Evolutionary conservation across 53 echinoderm and acorn worm species (phyloP), one percentile per base, ranked within the genome.

Genomic region (Zoroaster sp.): DNA sequence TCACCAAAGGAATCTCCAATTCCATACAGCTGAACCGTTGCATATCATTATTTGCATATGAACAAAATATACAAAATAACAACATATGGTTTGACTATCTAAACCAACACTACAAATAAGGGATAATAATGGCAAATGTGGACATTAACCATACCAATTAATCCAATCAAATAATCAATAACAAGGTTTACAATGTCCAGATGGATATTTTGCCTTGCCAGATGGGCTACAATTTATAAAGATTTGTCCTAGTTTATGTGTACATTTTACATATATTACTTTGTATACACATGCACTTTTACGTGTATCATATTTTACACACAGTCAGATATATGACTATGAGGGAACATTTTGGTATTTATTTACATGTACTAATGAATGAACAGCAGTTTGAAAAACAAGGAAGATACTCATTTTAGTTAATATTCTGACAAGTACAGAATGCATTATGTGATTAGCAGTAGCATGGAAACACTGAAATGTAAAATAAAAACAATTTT

Each of bases 121-220:
- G 70, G 17, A 69, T 42, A 74, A 41, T 74, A 46, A 49, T 35
- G 25, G 55, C 21, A 53, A 78, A 78, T 78, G 34, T 34, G 54
- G 78, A 53, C 37, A 59, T 78, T 78, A n/a, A n/a, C n/a, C n/a
- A n/a, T n/a, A n/a, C n/a, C n/a, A n/a, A n/a, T n/a, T n/a, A n/a
- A n/a, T n/a, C 53, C 37, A 59, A 40, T 12, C 37, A 33, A 78
- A 7, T 12, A 78, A 78, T 78, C 78, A 78, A 78, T 37, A 78
- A 36, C 17, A 18, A 0, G 13, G 37, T 55, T 59, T 78, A 18
- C 35, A 15, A 25, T n/a, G 51, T 35, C 54, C 54, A 78, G 46
- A 78, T 78, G 55, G 78, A 78, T 36, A 10, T 78, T 78, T 15
- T n/a, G 33, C 55, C 63, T 78, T 47, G 20, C 78, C 78, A 78